phyloP scores from a whole-genome alignment of 2,888 invertebrate genomes.

The Adineta ricciae region DNA sequence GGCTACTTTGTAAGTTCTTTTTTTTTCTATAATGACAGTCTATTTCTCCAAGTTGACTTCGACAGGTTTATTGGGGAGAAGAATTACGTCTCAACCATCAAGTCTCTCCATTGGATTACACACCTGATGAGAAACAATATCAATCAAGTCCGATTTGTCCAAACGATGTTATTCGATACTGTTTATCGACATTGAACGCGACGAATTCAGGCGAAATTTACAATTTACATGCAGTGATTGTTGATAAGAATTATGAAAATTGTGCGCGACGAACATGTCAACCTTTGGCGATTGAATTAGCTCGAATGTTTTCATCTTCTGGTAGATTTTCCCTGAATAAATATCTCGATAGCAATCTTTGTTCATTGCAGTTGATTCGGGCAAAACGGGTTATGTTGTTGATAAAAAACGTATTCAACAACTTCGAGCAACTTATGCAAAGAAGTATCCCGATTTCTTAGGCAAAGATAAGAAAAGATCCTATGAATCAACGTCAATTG shows the following conservation, averaged over 20 bases:
- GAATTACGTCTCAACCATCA: not conserved
- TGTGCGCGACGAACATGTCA: not conserved
- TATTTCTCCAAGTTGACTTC: too few species aligned
- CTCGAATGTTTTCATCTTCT: not conserved
- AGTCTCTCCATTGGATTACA: not conserved
- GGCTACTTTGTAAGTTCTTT: not conserved
- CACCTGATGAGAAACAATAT: not conserved
- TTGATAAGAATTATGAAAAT: not conserved
- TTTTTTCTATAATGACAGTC: not conserved
- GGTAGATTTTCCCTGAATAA: too few species aligned
- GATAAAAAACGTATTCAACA: not conserved
- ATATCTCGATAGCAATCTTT: too few species aligned
- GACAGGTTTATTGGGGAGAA: constrained; percentile 4
- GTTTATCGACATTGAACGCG: not conserved
- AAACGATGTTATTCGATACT: not conserved
- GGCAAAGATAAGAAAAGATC: not conserved
- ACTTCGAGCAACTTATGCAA: not conserved
- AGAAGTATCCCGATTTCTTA: constrained; percentile 11
- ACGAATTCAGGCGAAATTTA: not conserved
- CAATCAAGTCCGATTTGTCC: not conserved
- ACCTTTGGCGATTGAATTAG: constrained; percentile 8
- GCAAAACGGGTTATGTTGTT: not conserved
- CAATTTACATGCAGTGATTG: not conserved
- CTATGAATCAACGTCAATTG: not conserved
- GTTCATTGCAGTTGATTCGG: constrained; percentile 4